Percentiles rank a stretch among this genome's conserved stretches.
These are phyloP conservation scores for Drosophila limbata DNA, from an alignment of 2,888 invertebrate species.

Conservation along the genomic window DNA sequence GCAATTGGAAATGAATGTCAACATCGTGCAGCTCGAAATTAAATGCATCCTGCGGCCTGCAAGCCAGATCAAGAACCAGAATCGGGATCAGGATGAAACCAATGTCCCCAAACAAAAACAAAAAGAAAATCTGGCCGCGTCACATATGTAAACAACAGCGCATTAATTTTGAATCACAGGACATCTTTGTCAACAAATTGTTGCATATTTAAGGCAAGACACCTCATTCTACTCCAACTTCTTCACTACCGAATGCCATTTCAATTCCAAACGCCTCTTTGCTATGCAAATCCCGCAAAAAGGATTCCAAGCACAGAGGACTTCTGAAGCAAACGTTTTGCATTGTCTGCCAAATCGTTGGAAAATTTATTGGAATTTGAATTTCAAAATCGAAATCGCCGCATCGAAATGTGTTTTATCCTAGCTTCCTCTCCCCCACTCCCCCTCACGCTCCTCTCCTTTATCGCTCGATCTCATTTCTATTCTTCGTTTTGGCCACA, in stretches of 20 bases:
- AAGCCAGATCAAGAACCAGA: neutral
- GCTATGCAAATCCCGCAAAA: constrained; percentile 50
- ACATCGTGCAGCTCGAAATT: constrained; percentile 28
- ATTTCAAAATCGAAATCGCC: constrained; percentile 77
- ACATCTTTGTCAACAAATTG: constrained; percentile 74
- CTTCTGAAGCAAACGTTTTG: constrained; percentile 20
- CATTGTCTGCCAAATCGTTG: constrained; percentile 76
- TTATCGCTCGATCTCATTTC: constrained; percentile 1
- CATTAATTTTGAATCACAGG: constrained; percentile 77
- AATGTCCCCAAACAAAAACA: neutral
- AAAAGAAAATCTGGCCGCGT: constrained; percentile 11
- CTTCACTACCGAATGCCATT: constrained; percentile 11
- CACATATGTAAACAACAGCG: constrained; percentile 69
- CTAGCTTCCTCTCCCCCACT: neutral
- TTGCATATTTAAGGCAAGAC: constrained; percentile 64
- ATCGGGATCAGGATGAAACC: neutral
- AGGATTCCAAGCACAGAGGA: constrained; percentile 15
- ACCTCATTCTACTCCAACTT: neutral
- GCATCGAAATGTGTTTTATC: constrained; percentile 61
- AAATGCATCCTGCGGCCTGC: constrained; percentile 23
- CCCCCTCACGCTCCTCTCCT: neutral
- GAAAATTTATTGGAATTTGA: constrained; percentile 80
- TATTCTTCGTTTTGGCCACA: constrained; percentile 52
- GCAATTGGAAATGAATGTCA: constrained; percentile 29
- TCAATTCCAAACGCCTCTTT: constrained; percentile 28